phyloP scores from a whole-genome alignment of 2,113 vertebrate species.

The Saguinus midas region DNA sequence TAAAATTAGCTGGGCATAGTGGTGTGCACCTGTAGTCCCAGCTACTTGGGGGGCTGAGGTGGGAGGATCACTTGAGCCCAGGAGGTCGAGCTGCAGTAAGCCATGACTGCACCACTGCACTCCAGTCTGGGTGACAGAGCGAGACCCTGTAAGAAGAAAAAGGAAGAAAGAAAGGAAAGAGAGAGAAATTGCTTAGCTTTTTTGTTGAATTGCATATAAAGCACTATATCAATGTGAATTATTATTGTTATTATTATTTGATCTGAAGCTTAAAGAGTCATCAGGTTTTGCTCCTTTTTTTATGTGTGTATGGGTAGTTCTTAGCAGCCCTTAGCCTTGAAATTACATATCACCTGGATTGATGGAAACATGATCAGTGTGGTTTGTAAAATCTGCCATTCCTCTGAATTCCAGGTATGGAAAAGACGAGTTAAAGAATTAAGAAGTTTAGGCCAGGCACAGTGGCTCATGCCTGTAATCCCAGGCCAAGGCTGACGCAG shows the following conservation, averaged over 20 bases:
- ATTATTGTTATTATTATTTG: background rate
- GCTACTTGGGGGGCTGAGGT: no score
- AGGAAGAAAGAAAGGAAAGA: background rate
- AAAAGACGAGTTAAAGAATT: background rate
- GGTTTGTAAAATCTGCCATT: background rate
- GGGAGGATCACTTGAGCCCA: background rate
- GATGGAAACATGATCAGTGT: background rate
- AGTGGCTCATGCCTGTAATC: no score
- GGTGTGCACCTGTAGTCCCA: background rate
- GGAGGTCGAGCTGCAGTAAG: background rate
- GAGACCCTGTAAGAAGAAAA: no score
- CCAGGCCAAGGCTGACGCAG: no score
- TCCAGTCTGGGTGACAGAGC: background rate
- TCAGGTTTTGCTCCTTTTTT: background rate
- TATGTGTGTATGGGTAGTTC: background rate
- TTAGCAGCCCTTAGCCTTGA: background rate
- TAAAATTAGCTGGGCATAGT: background rate
- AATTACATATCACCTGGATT: background rate
- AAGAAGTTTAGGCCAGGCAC: background rate
- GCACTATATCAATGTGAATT: background rate
- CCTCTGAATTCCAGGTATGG: background rate
- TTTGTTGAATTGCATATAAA: slow-evolving; percentile 3
- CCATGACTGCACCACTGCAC: background rate
- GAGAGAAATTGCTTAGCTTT: background rate
- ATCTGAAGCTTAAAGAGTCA: background rate